A percentile compares a stretch with the other conserved stretches of the same genome.
phyloP scores from a whole-genome alignment of 2,797 vertebrate species.

The Gymnopithys bicolor region DNA sequence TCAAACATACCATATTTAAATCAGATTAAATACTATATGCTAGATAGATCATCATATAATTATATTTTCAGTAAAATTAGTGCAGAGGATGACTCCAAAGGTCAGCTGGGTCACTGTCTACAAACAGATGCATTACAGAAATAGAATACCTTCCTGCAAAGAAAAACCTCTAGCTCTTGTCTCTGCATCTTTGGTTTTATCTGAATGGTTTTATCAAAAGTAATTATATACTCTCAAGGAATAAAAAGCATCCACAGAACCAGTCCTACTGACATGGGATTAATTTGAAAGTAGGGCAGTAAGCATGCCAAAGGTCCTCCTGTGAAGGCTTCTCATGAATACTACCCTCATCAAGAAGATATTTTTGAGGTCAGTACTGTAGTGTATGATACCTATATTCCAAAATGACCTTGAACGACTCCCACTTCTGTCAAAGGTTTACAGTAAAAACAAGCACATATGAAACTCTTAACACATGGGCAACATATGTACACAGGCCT shows the following conservation, averaged over 20 bases:
- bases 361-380: slow-evolving; percentile 55
- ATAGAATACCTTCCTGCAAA: background rate
- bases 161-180: slow-evolving; percentile 35
- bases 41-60: background rate
- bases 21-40: slow-evolving; percentile 9
- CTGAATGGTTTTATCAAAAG: slow-evolving; percentile 59
- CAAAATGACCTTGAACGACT: slow-evolving; percentile 65
- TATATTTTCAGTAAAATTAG: slow-evolving; percentile 17
- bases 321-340: slow-evolving; percentile 62
- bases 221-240: slow-evolving; percentile 69
- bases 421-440: slow-evolving; percentile 49
- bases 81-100: background rate
- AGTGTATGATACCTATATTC: slow-evolving; percentile 58
- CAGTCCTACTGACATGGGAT: slow-evolving; percentile 63
- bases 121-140: slow-evolving; percentile 48
- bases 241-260: slow-evolving; percentile 63
- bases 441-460: slow-evolving; percentile 22
- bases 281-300: slow-evolving; percentile 64
- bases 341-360: slow-evolving; percentile 60
- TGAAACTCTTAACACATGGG: slow-evolving; percentile 60
- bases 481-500: slow-evolving; percentile 47
- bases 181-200: slow-evolving; percentile 54
- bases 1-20: slow-evolving; percentile 36
- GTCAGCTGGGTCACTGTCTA: slow-evolving; percentile 22
- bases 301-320: slow-evolving; percentile 57